Base-by-base conservation (phyloP, 1,140 invertebrate species). In the Apolygus lucorum region DNA sequence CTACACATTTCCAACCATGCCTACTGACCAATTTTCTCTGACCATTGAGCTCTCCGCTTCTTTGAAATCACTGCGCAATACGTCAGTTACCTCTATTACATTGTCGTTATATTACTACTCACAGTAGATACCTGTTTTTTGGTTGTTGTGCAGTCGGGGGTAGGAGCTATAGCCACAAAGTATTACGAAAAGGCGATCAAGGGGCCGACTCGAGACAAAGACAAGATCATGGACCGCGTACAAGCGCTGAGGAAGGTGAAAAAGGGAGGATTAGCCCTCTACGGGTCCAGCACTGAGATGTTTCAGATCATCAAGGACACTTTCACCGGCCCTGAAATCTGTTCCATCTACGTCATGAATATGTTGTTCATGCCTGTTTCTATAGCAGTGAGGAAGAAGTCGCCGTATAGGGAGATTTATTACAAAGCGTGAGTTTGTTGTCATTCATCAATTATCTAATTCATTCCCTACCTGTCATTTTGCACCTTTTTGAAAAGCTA, bases 301-400 rank as follows among this genome's bases (percentile, higher is more conserved):
- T 69, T 63, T 28, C 34, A 24, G 8, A 28, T 22, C 17, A 69
- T 69, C 21, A 42, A 69, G 17, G 25, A 17, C 2, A 63, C 54
- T 1, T 69, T 69, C 59, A 34, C n/a, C 13, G 27, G 24, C 24
- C 34, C 68, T 1, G 68, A 69, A 28, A 69, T 63, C 21, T 69
- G 68, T 42, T 4, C n/a, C 24, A 49, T 69, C 24, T 14, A 54
- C 1, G 68, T 63, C 63, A 42, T 69, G 1, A 62, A 63, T 24
- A 49, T 42, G 21, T 0, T 63, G 25, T 2, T 28, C 26, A 13
- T 25, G 26, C 22, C 13, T 14, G 28, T 28, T 26, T 63, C 54
- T 27, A 63, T 27, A 21, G 21, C 52, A 1, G 59, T 69, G 1
- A 26, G 68, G 28, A 69, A 69, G 54, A 63, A 69, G 64, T 69